A percentile compares a stretch with the other conserved stretches of the same genome.
phyloP scores from a whole-genome alignment of 2,797 vertebrate genomes.

The Scyliorhinus canicula region DNA sequence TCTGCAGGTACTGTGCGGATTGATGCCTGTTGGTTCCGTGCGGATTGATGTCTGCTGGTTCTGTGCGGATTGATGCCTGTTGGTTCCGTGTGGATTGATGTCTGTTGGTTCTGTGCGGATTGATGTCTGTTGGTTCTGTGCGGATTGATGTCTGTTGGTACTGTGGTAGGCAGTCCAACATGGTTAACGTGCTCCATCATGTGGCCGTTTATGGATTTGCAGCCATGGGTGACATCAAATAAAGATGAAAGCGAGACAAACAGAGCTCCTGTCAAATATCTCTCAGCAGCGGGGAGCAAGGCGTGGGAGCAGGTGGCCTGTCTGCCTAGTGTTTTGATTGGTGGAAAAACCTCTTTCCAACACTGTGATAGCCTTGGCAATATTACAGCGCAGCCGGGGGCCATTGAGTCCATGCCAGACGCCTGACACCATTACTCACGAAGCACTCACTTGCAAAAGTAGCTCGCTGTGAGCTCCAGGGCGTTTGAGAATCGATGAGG shows the following conservation, averaged over 20 bases:
- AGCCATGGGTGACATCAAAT: not conserved
- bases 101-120: no score
- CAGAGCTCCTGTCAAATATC: not conserved
- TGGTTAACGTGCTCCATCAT: not conserved
- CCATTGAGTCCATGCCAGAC: not conserved
- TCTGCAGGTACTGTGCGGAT: no score
- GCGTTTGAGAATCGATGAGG: not conserved
- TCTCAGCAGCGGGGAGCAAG: not conserved
- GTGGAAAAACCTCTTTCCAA: not conserved
- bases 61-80: no score
- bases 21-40: no score
- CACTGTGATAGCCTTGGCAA: not conserved
- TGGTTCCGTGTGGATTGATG: no score
- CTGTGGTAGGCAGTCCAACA: not conserved
- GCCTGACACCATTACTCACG: no score
- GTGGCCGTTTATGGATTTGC: not conserved
- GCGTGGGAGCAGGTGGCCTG: not conserved
- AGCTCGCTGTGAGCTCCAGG: not conserved
- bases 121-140: no score
- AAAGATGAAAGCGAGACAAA: not conserved
- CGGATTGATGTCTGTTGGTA: no score
- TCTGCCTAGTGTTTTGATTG: not conserved
- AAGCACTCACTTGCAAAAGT: not conserved
- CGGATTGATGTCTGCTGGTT: no score
- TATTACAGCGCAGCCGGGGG: no score